Conservation (phyloP, 2,888 invertebrate genomes). For the Ferrisia virgata region DNA sequence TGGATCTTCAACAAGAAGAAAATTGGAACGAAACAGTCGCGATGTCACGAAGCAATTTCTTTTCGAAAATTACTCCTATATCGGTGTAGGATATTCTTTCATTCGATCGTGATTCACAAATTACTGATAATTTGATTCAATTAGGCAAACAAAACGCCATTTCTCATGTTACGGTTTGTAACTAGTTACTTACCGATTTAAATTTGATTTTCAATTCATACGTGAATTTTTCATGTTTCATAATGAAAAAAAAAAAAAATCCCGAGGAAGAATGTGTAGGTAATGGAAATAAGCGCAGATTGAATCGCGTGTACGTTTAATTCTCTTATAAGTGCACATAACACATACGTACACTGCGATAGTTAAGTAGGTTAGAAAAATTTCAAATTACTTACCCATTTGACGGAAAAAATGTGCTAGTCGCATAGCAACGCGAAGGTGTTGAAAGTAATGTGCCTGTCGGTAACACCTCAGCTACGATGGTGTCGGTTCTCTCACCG, state of each 20-base stretch:
- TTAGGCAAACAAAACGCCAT: too few species aligned
- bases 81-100: too few species aligned
- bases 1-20: too few species aligned
- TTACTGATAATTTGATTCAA: too few species aligned
- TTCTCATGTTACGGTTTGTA: too few species aligned
- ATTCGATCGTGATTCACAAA: too few species aligned
- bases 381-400: neutral
- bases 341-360: neutral
- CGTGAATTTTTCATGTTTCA: neutral
- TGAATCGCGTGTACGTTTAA: neutral
- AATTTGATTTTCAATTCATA: too few species aligned
- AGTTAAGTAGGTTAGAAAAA: neutral
- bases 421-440: constrained; percentile 7
- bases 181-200: too few species aligned
- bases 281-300: neutral
- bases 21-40: too few species aligned
- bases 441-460: constrained; percentile 30
- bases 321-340: neutral
- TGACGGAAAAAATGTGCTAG: neutral
- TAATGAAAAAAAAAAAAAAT: neutral
- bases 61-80: too few species aligned
- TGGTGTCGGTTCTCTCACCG: constrained; percentile 1
- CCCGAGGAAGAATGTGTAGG: neutral
- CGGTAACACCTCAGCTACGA: neutral
- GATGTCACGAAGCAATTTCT: too few species aligned